Evolutionary conservation across 2,888 invertebrate genomes (phyloP).

Genomic region (Lasiommata megera): DNA sequence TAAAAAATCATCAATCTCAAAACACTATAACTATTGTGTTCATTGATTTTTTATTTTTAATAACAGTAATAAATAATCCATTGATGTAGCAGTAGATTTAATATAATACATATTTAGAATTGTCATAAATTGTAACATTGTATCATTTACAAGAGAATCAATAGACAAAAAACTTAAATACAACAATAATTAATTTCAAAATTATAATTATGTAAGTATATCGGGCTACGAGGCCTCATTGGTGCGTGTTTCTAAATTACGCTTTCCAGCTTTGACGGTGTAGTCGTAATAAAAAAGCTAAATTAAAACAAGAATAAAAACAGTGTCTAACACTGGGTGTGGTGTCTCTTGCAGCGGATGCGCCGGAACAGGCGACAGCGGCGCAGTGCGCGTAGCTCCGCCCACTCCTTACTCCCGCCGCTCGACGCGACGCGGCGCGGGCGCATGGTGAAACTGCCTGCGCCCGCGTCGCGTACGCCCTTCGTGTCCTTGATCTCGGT

Average conservation of each 20-base stretch:
- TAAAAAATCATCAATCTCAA: not conserved
- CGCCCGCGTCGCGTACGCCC: conserved; percentile 51
- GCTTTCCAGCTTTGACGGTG: conserved; percentile 49
- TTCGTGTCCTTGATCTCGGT: conserved; percentile 76
- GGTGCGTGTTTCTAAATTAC: conserved; percentile 29
- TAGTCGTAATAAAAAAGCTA: conserved; percentile 39
- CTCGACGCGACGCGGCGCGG: conserved; percentile 49
- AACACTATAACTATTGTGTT: not conserved
- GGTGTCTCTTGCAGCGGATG: conserved; percentile 82
- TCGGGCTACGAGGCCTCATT: conserved; percentile 34
- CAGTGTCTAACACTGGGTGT: conserved; percentile 79
- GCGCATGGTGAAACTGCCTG: conserved; percentile 29
- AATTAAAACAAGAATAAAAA: conserved; percentile 57
- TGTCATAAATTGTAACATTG: not conserved
- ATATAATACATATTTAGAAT: not conserved
- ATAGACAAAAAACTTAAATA: not conserved
- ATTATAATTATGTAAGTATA: not conserved
- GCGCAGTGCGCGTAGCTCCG: conserved; percentile 80
- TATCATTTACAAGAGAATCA: not conserved
- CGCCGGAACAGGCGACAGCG: conserved; percentile 80
- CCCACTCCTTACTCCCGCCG: conserved; percentile 32
- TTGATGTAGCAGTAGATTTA: not conserved
- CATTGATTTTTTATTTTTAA: not conserved
- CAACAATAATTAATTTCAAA: not conserved
- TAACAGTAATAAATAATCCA: not conserved